Base-by-base conservation (phyloP, 2,113 vertebrate species). In the Colossoma macropomum region DNA sequence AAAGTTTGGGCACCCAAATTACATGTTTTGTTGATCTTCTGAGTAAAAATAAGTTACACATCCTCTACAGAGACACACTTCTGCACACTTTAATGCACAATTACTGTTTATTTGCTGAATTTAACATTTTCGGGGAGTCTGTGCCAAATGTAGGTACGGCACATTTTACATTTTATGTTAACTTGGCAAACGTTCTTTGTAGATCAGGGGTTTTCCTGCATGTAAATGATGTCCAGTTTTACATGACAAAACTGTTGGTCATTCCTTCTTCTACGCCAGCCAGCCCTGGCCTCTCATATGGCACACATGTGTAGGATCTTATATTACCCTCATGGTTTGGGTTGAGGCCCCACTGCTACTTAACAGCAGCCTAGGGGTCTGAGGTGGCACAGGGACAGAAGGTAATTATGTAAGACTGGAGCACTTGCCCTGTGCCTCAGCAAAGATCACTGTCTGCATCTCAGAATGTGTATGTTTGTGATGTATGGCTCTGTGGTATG, bases 201-300 rank as follows among this genome's bases (percentile, higher is more conserved):
- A n/a, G n/a, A n/a, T n/a, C n/a, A n/a, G n/a, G n/a, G n/a, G n/a
- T n/a, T n/a, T n/a, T n/a, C n/a, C n/a, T 52, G 13, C 10, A 45
- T 45, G 4, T 4, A 12, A 19, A 7, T 27, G n/a, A 2, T 25
- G 19, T 56, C 19, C 21, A 56, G 54, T 56, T 56, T 23, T 23
- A 56, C 54, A 23, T 23, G 54, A 19, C 16, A 52, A 45, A 45
- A 45, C 50, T 17, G 17, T 52, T 52, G 16, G 50, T 19, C 45
- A 48, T 48, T 48, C 4, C 45, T 10, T 72, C 81, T 85, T 85
- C 70, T 60, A 21, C 76, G 41, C 54, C 38, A 50, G 56, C n/a
- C 28, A 50, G 52, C 52, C 16, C 25, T 45, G 34, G 56, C 17
- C 60, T 19, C 1, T 27, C 76, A 32, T 59, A 77, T 73, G 50